phyloP scores from a whole-genome alignment of 2,888 invertebrate species.

The Blastobasis adustella region DNA sequence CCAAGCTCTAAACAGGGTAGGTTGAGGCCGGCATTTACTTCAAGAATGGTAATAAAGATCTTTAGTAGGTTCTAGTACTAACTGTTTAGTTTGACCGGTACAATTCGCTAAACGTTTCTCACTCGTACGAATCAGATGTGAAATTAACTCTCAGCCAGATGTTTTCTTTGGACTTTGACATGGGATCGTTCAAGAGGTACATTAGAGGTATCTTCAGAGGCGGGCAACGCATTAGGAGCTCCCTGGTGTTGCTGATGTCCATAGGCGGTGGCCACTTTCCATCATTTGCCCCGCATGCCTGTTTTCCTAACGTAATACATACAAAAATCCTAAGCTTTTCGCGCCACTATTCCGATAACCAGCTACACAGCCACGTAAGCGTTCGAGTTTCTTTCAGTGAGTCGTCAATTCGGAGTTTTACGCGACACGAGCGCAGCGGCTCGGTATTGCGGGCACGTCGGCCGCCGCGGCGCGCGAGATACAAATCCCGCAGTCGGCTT shows the following conservation, averaged over 20 bases:
- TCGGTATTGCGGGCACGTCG: slow-evolving; percentile 58
- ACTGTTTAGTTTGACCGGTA: too few species aligned
- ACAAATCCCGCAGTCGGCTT: slow-evolving; percentile 49
- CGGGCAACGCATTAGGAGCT: not conserved
- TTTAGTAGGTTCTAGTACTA: too few species aligned
- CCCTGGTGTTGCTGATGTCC: not conserved
- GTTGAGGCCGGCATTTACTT: too few species aligned
- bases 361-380: slow-evolving; percentile 12
- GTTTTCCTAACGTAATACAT: not conserved
- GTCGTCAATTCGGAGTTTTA: slow-evolving; percentile 10
- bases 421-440: slow-evolving; percentile 23
- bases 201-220: too few species aligned
- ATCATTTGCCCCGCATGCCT: too few species aligned
- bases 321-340: not conserved
- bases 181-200: too few species aligned
- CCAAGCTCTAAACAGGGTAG: too few species aligned
- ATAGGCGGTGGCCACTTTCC: too few species aligned
- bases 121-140: too few species aligned
- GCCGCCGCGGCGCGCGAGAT: slow-evolving; percentile 56
- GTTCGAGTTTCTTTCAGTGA: slow-evolving; percentile 22
- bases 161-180: not conserved
- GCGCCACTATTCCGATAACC: not conserved
- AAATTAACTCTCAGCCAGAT: not conserved
- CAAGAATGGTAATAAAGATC: too few species aligned
- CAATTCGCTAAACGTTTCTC: too few species aligned